Evolutionary conservation across 2,797 vertebrate genomes (phyloP).

Genomic region (Florisuga fusca): DNA sequence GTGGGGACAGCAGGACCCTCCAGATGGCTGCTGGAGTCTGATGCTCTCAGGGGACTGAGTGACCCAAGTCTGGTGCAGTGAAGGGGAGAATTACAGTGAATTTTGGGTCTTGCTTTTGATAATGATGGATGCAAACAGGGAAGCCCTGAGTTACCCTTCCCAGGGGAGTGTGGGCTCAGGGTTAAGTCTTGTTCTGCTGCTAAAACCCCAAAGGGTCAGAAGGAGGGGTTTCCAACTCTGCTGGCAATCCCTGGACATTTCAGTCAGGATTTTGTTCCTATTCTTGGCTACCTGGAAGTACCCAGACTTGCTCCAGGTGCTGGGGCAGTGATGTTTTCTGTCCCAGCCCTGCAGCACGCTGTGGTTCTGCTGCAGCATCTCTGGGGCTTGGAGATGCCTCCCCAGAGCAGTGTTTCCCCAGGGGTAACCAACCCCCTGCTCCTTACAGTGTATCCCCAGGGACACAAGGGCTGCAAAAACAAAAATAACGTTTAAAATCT

Average conservation of each 20-base stretch:
- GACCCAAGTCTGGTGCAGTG: neutral
- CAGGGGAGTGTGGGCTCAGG: accelerated
- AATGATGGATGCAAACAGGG: neutral
- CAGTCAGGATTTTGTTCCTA: neutral
- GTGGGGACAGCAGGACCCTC: neutral
- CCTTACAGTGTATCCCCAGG: neutral
- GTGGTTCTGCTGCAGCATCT: too few relatives aligned
- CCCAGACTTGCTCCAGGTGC: too few relatives aligned
- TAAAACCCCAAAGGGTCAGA: neutral
- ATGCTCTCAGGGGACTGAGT: neutral
- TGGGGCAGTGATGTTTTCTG: neutral
- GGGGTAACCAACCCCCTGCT: neutral
- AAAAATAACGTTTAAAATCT: neutral
- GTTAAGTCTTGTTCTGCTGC: neutral
- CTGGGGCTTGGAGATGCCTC: neutral
- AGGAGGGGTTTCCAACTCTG: neutral
- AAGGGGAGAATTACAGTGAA: accelerated
- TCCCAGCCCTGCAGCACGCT: too few relatives aligned
- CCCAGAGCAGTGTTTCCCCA: neutral
- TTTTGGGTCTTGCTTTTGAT: neutral
- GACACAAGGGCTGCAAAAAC: neutral
- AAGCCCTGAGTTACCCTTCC: accelerated
- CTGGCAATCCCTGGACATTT: neutral
- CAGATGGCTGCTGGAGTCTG: accelerated
- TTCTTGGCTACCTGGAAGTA: neutral